Percentiles rank a stretch among this genome's conserved stretches.
Evolutionary conservation across 2,113 vertebrate species (phyloP).

Genomic region (Arvicanthis niloticus): DNA sequence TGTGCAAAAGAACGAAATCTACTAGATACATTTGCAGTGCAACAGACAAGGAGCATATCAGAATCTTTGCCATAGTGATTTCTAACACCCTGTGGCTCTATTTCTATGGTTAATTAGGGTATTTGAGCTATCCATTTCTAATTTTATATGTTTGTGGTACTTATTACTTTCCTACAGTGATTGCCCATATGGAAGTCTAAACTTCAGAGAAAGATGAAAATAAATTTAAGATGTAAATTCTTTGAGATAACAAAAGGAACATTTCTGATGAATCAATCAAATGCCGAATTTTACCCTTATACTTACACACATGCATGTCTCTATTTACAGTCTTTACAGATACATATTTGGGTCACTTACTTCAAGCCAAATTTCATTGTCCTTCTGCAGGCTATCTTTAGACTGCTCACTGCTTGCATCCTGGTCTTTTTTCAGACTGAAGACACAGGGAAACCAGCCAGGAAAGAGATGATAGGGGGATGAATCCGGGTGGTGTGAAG

Average conservation of each 20-base stretch:
- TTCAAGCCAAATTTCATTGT: slow-evolving; percentile 91
- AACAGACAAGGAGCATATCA: background rate
- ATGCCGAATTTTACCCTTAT: background rate
- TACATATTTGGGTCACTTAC: slow-evolving; percentile 82
- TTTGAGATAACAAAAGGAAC: slow-evolving; percentile 41
- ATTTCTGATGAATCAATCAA: background rate
- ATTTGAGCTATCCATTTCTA: background rate
- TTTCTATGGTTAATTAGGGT: background rate
- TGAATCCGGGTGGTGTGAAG: slow-evolving; percentile 85
- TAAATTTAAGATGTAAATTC: slow-evolving; percentile 28
- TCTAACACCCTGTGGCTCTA: background rate
- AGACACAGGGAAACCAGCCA: slow-evolving; percentile 93
- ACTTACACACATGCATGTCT: fast-evolving
- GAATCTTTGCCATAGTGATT: background rate
- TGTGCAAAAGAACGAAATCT: background rate
- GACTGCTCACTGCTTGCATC: slow-evolving; percentile 82
- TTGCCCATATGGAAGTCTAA: background rate
- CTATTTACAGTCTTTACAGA: background rate
- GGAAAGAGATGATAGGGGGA: slow-evolving; percentile 81
- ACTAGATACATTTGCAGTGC: background rate
- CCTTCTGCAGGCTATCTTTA: slow-evolving; percentile 57
- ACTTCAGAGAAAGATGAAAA: slow-evolving; percentile 43
- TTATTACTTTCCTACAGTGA: background rate
- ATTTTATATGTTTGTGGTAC: background rate
- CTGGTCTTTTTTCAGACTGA: slow-evolving; percentile 78